Evolutionary conservation across 1,140 invertebrate species (phyloP).

Genomic region (Drosophila sturtevanti): DNA sequence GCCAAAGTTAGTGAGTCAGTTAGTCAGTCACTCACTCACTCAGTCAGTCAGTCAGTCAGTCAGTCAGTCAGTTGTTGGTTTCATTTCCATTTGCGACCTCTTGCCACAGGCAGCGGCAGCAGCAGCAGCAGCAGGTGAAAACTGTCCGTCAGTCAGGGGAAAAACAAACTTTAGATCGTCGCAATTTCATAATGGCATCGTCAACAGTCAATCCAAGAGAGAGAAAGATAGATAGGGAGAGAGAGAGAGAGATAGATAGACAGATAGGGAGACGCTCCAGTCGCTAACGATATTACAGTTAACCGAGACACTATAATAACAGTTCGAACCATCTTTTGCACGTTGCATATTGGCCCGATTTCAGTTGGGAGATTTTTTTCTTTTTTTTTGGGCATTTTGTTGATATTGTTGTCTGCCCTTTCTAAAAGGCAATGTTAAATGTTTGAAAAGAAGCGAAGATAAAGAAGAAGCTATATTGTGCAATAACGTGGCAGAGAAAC

Average conservation of each 20-base stretch:
- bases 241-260: no score
- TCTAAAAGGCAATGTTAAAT: slow-evolving; percentile 27
- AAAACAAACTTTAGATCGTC: slow-evolving; percentile 70
- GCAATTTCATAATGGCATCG: slow-evolving; percentile 78
- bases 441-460: not conserved
- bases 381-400: slow-evolving; percentile 26
- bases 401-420: slow-evolving; percentile 45
- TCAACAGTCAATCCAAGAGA: slow-evolving; percentile 51
- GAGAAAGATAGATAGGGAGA: no score
- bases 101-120: slow-evolving; percentile 39
- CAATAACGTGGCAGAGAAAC: no score
- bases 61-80: not conserved
- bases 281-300: no score
- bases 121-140: slow-evolving; percentile 62
- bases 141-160: slow-evolving; percentile 48
- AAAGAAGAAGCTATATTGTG: no score
- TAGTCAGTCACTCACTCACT: slow-evolving; percentile 6
- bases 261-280: no score
- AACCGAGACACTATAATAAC: not conserved
- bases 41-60: not conserved
- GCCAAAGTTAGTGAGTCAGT: slow-evolving; percentile 29
- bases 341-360: slow-evolving; percentile 60
- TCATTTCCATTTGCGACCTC: slow-evolving; percentile 58
- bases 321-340: slow-evolving; percentile 37
- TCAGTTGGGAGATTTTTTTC: slow-evolving; percentile 20